These are phyloP conservation scores for Daktulosphaira vitifoliae DNA, from an alignment of 1,140 invertebrate species.

Conservation along the genomic window DNA sequence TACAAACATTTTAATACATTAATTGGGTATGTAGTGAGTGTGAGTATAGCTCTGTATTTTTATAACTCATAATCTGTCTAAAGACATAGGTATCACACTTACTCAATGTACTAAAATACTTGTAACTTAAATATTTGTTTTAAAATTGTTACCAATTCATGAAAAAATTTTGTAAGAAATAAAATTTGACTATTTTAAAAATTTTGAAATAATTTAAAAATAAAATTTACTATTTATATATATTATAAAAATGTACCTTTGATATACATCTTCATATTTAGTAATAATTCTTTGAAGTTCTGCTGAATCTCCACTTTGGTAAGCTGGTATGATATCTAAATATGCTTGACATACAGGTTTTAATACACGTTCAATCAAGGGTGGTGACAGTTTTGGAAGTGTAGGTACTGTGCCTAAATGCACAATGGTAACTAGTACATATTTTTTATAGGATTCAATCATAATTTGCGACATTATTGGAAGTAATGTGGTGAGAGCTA, in stretches of 20 bases:
- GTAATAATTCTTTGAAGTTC: constrained; percentile 60
- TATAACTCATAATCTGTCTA: too few species aligned
- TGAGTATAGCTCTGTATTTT: too few species aligned
- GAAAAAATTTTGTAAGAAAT: too few species aligned
- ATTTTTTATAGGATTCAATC: constrained; percentile 95
- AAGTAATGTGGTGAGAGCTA: constrained; percentile 84
- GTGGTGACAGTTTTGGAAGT: constrained; percentile 83
- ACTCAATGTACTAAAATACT: too few species aligned
- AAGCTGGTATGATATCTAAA: constrained; percentile 77
- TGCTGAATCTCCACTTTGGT: constrained; percentile 62
- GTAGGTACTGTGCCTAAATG: constrained; percentile 70
- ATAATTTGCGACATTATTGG: constrained; percentile 92
- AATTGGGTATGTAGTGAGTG: too few species aligned
- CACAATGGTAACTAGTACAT: constrained; percentile 82
- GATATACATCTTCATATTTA: constrained; percentile 72
- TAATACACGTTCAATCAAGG: constrained; percentile 79
- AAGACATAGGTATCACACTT: too few species aligned
- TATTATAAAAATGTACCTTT: constrained; percentile 41
- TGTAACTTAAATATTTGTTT: too few species aligned
- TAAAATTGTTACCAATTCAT: too few species aligned
- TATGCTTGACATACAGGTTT: constrained; percentile 88
- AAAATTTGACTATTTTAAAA: too few species aligned
- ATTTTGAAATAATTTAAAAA: too few species aligned
- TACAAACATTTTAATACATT: too few species aligned
- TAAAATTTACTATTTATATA: too few species aligned